Evolutionary conservation across 1,140 invertebrate species (phyloP).

Genomic region (Bombus confusus): DNA sequence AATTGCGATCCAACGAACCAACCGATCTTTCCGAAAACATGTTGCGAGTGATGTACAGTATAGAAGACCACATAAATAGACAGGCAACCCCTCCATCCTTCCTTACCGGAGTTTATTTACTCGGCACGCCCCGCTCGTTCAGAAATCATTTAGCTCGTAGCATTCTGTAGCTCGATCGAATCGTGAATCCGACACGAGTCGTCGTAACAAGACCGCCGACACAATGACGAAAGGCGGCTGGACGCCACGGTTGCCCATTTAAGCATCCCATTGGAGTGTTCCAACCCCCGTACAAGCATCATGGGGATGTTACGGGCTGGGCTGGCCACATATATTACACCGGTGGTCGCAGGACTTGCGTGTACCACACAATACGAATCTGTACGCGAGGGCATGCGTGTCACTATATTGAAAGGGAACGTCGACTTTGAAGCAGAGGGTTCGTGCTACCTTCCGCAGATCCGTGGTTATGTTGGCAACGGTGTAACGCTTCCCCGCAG

Average conservation of each 20-base stretch:
- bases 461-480: constrained; percentile 29
- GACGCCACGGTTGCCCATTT: constrained; percentile 37
- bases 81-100: neutral
- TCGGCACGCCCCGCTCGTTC: constrained; percentile 52
- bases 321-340: constrained; percentile 8
- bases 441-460: constrained; percentile 13
- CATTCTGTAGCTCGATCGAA: constrained; percentile 9
- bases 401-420: constrained; percentile 39
- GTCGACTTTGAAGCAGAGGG: constrained; percentile 5
- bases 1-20: neutral
- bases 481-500: constrained; percentile 51
- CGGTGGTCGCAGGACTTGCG: constrained; percentile 28
- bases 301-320: constrained; percentile 26
- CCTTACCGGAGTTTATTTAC: constrained; percentile 37
- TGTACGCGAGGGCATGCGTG: constrained; percentile 35
- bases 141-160: constrained; percentile 31
- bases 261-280: constrained; percentile 21
- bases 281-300: neutral
- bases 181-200: constrained; percentile 26
- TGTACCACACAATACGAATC: constrained; percentile 13
- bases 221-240: constrained; percentile 51
- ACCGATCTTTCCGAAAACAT: neutral
- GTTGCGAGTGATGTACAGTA: neutral
- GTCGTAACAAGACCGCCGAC: constrained; percentile 50
- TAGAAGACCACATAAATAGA: neutral